These are phyloP conservation scores for Hirudinaria manillensis DNA, from an alignment of 2,888 invertebrate species.

Conservation along the genomic window DNA sequence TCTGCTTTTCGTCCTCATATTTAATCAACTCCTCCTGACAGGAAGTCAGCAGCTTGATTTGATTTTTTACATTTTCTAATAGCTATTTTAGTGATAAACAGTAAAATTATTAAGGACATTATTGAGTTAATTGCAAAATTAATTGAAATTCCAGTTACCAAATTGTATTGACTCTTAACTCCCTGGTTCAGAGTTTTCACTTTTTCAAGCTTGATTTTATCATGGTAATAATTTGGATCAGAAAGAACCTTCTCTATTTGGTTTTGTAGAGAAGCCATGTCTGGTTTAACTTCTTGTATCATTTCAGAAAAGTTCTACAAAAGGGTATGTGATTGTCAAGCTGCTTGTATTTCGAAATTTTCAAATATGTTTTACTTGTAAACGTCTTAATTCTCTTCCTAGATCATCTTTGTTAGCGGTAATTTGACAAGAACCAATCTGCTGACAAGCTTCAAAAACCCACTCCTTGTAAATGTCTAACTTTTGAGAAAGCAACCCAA, in stretches of 20 bases:
- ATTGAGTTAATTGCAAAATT: background rate
- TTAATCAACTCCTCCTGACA: conserved; percentile 48
- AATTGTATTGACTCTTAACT: conserved; percentile 7
- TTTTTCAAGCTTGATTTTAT: background rate
- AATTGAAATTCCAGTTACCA: conserved; percentile 1
- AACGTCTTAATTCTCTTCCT: conserved; percentile 11
- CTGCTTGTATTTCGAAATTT: no score
- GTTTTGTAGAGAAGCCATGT: conserved; percentile 6
- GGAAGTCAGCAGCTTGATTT: conserved; percentile 36
- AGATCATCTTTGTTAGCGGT: conserved; percentile 12
- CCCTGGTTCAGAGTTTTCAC: background rate
- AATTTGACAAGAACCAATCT: background rate
- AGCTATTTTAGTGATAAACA: background rate
- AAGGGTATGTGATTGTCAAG: no score
- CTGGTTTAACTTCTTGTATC: conserved; percentile 5
- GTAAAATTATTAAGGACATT: background rate
- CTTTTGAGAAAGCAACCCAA: conserved; percentile 14
- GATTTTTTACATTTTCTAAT: background rate
- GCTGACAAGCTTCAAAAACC: conserved; percentile 23
- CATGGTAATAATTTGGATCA: background rate
- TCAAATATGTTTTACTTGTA: conserved; percentile 4
- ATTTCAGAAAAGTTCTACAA: background rate
- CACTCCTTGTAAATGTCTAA: conserved; percentile 18
- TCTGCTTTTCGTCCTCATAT: conserved; percentile 46
- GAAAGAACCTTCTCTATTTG: background rate